phyloP scores from a whole-genome alignment of 2,888 invertebrate genomes.

The Lottia gigantea region DNA sequence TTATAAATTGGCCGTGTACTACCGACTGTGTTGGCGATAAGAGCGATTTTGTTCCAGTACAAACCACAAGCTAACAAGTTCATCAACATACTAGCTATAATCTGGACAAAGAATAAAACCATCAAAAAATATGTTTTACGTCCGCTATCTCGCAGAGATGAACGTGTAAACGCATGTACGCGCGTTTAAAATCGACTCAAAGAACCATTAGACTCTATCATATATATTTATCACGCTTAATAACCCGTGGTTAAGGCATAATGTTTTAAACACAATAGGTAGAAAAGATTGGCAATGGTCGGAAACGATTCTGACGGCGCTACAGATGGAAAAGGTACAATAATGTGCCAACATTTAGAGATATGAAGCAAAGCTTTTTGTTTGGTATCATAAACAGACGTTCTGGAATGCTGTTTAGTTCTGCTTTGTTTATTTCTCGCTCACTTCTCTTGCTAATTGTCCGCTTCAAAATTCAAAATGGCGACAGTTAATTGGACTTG shows the following conservation, averaged over 20 bases:
- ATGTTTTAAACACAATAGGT: not conserved
- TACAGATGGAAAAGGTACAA: not conserved
- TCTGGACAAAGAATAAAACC: not conserved
- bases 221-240: slow-evolving; percentile 4
- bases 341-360: not conserved
- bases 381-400: not conserved
- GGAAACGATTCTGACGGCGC: not conserved
- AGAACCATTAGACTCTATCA: not conserved
- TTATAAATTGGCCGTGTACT: not conserved
- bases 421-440: not conserved
- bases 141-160: not conserved
- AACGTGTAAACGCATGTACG: slow-evolving; percentile 4
- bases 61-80: slow-evolving; percentile 3
- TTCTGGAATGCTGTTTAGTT: slow-evolving; percentile 6
- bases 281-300: not conserved
- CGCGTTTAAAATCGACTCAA: slow-evolving; percentile 1
- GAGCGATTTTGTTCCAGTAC: not conserved
- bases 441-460: not conserved
- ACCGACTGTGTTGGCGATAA: not conserved
- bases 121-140: not conserved
- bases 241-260: not conserved
- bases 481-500: no score
- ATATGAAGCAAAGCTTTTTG: not conserved
- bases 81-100: not conserved
- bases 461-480: not conserved